A percentile compares a stretch with the other conserved stretches of the same genome.
These are phyloP conservation scores for Brachionus plicatilis DNA, from an alignment of 1,140 invertebrate genomes.

Conservation along the genomic window DNA sequence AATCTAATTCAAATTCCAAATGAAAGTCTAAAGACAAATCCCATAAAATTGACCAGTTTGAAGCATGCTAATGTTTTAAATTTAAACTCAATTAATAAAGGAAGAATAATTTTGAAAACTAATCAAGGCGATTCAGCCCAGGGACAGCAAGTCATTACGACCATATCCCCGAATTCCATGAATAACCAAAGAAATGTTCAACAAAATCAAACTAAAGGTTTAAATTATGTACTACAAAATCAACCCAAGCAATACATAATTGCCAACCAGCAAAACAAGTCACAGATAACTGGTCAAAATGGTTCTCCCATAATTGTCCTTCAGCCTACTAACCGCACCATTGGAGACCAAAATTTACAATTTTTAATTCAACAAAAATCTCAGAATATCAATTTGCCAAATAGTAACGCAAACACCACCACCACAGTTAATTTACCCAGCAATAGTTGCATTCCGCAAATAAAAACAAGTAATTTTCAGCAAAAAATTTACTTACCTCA, in stretches of 20 bases:
- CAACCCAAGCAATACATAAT: constrained; percentile 10
- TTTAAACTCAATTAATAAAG: not conserved
- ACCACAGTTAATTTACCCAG: not conserved
- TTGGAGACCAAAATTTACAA: constrained; percentile 26
- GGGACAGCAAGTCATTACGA: not conserved
- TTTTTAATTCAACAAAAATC: not conserved
- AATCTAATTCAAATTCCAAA: constrained; percentile 27
- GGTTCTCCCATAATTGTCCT: not conserved
- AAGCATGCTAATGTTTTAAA: constrained; percentile 16
- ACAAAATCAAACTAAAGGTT: not conserved
- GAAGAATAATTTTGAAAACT: constrained; percentile 1
- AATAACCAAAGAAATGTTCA: not conserved
- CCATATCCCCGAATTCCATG: not conserved
- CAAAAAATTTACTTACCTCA: not conserved
- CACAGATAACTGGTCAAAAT: constrained; percentile 13
- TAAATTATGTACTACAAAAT: not conserved
- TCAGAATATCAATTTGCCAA: not conserved
- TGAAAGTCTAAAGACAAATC: not conserved
- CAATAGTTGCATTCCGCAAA: not conserved
- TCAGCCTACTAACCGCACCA: not conserved
- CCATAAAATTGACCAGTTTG: not conserved
- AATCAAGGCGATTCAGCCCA: not conserved
- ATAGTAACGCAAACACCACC: not conserved
- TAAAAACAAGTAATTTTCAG: not conserved
- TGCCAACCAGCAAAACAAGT: not conserved